Conservation (phyloP, 2,888 invertebrate genomes). For the Molanna angustata region DNA sequence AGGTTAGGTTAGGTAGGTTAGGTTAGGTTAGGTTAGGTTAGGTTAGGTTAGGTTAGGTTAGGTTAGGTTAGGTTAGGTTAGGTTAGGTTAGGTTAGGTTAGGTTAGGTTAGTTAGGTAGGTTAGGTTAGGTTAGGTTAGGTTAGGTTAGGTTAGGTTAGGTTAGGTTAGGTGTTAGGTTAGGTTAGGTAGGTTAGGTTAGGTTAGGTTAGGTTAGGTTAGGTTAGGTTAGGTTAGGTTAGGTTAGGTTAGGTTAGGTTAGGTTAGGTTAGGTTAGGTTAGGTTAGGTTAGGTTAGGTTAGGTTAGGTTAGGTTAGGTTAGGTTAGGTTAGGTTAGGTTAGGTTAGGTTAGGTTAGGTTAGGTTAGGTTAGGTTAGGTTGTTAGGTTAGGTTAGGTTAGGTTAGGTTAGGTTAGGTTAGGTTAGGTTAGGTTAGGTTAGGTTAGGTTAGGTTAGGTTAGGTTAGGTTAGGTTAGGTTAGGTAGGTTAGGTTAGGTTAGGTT, state of each 20-base stretch:
- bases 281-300: constrained; percentile 11
- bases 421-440: constrained; percentile 11
- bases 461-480: constrained; percentile 11
- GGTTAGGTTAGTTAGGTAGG: no score
- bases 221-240: constrained; percentile 11
- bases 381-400: constrained; percentile 11
- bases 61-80: background rate
- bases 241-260: constrained; percentile 10
- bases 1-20: no score
- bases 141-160: background rate
- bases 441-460: constrained; percentile 11
- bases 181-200: constrained; percentile 11
- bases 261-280: constrained; percentile 11
- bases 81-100: background rate
- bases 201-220: constrained; percentile 11
- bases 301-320: constrained; percentile 11
- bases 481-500: constrained; percentile 11
- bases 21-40: background rate
- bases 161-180: constrained; percentile 9
- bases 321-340: constrained; percentile 11
- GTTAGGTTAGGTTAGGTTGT: constrained; percentile 11
- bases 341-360: constrained; percentile 10
- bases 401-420: constrained; percentile 11
- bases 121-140: background rate
- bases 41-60: background rate